phyloP scores from a whole-genome alignment of 2,113 vertebrate genomes.

The Holacanthus passer region DNA sequence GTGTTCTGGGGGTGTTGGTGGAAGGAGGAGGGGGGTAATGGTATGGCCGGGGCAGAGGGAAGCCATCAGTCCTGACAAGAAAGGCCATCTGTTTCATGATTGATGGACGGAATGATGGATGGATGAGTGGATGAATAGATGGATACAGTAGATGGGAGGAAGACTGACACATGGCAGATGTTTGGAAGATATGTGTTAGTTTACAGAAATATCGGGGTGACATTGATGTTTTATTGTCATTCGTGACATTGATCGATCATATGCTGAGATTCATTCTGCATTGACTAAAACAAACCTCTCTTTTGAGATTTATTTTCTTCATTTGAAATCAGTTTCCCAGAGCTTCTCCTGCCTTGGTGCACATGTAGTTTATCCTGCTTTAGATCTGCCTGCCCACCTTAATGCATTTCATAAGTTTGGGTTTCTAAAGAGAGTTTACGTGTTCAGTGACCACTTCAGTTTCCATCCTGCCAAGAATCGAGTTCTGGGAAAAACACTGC shows the following conservation, averaged over 20 bases:
- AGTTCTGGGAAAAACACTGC: constrained; percentile 1
- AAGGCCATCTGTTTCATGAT: constrained; percentile 86
- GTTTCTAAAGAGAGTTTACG: constrained; percentile 13
- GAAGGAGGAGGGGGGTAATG: constrained; percentile 57
- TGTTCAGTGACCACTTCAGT: not conserved
- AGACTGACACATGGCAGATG: constrained; percentile 43
- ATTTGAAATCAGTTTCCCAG: not conserved
- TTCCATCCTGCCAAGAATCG: constrained; percentile 14
- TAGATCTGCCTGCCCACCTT: not conserved
- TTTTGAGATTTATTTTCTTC: not conserved
- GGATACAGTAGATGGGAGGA: constrained; percentile 62
- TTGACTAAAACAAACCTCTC: not conserved
- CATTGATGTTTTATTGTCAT: not conserved
- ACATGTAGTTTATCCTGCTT: not conserved
- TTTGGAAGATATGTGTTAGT: not conserved
- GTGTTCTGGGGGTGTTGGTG: constrained; percentile 21
- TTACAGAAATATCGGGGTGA: not conserved
- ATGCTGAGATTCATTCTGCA: no score
- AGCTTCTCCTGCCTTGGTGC: not conserved
- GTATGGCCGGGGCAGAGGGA: constrained; percentile 76
- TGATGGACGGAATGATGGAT: constrained; percentile 80
- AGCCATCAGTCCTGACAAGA: constrained; percentile 78
- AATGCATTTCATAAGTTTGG: constrained; percentile 17
- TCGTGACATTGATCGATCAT: not conserved
- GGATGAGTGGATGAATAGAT: constrained; percentile 57